Evolutionary conservation across 64 coral and sea anemone species (phyloP).

Genomic region (Orbicella faveolata): DNA sequence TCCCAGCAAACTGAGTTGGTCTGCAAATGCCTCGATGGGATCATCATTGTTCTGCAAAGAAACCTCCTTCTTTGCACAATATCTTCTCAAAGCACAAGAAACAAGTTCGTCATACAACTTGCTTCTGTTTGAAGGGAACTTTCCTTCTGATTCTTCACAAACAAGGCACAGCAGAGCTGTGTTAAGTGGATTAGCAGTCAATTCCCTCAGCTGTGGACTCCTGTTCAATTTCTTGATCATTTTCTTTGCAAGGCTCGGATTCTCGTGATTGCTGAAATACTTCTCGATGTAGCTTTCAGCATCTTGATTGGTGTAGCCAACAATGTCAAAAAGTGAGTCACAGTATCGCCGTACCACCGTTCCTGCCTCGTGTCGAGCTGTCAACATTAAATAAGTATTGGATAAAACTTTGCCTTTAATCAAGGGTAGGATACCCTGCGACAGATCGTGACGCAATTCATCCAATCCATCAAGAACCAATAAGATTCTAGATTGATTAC

Average conservation of each 20-base stretch:
- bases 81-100: background rate
- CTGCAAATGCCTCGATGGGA: background rate
- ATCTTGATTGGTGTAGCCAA: background rate
- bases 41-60: background rate
- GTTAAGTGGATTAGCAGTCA: slow-evolving; percentile 22
- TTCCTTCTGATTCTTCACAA: slow-evolving; percentile 10
- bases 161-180: slow-evolving; percentile 30
- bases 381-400: background rate
- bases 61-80: background rate
- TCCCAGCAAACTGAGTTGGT: slow-evolving; percentile 17
- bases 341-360: background rate
- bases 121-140: background rate
- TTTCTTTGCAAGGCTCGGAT: background rate
- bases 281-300: background rate
- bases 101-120: slow-evolving; percentile 13
- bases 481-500: slow-evolving; percentile 30
- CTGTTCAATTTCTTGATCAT: background rate
- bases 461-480: slow-evolving; percentile 45
- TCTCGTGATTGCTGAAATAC: slow-evolving; percentile 2
- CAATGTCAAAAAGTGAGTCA: slow-evolving; percentile 30
- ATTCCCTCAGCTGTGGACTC: background rate
- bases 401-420: slow-evolving; percentile 1
- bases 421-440: background rate
- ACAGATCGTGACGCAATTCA: background rate
- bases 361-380: slow-evolving; percentile 6